These are phyloP conservation scores for Hemitrygon akajei DNA, from an alignment of 2,797 vertebrate genomes.

Conservation along the genomic window DNA sequence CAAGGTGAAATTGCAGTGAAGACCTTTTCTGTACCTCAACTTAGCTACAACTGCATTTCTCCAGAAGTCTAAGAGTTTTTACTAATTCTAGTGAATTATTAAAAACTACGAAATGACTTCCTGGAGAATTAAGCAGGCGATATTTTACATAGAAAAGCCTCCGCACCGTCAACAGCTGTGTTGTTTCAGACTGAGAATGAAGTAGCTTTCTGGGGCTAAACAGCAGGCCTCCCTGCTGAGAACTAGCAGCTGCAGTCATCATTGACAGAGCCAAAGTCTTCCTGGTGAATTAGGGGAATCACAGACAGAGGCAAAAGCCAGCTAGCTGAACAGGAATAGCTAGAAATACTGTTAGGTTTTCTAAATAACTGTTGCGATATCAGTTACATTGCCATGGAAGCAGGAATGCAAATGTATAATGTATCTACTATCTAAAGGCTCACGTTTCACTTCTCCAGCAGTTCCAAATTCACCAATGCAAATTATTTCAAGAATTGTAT, in stretches of 20 bases:
- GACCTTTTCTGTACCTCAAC: not conserved
- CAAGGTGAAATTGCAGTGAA: not conserved
- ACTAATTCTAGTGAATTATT: slow-evolving; percentile 26
- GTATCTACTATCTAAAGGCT: not conserved
- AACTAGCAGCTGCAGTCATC: slow-evolving; percentile 20
- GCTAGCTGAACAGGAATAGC: slow-evolving; percentile 16
- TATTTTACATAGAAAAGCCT: slow-evolving; percentile 31
- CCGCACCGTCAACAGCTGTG: slow-evolving; percentile 27
- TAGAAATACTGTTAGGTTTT: not conserved
- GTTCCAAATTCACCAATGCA: not conserved
- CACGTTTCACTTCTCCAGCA: not conserved
- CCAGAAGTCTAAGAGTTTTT: slow-evolving; percentile 12
- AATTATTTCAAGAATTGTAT: not conserved
- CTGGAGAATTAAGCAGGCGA: slow-evolving; percentile 18
- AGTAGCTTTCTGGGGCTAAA: not conserved
- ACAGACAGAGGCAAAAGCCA: not conserved
- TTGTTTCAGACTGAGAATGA: slow-evolving; percentile 32
- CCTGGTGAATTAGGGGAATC: slow-evolving; percentile 4
- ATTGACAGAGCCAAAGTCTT: not conserved
- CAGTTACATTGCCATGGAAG: not conserved
- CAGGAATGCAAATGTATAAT: not conserved
- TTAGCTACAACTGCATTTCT: slow-evolving; percentile 15
- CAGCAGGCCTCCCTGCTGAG: slow-evolving; percentile 11
- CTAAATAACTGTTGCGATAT: not conserved
- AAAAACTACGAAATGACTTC: slow-evolving; percentile 35